phyloP scores from a whole-genome alignment of 2,113 vertebrate species.

The Geococcyx californianus region DNA sequence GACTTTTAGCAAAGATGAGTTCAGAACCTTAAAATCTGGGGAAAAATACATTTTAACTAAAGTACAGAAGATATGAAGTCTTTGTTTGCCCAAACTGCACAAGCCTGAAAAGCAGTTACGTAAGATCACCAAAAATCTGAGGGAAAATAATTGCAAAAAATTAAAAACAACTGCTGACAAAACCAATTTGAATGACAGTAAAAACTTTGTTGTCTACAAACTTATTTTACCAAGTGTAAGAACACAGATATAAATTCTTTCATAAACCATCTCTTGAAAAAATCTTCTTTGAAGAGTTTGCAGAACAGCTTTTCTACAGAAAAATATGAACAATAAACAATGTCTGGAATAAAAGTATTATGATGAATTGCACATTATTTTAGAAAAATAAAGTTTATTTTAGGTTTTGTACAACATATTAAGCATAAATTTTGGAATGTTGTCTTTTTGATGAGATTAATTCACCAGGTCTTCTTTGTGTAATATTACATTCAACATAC shows the following conservation, averaged over 20 bases:
- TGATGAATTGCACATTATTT: not conserved
- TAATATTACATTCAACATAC: not conserved
- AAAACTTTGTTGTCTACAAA: not conserved
- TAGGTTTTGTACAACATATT: slow-evolving; percentile 1
- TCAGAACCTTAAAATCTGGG: not conserved
- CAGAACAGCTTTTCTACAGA: not conserved
- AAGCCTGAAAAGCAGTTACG: not conserved
- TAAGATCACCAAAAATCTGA: not conserved
- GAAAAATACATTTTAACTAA: not conserved
- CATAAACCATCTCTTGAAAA: not conserved
- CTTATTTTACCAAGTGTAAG: not conserved
- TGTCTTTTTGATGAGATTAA: slow-evolving; percentile 18
- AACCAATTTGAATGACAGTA: not conserved
- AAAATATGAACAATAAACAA: not conserved
- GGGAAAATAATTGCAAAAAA: not conserved
- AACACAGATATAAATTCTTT: not conserved
- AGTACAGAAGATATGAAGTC: not conserved
- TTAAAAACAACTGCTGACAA: not conserved
- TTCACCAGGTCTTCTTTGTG: slow-evolving; percentile 10
- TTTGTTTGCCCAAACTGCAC: not conserved
- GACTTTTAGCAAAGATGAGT: not conserved
- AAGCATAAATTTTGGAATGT: not conserved
- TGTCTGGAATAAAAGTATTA: not conserved
- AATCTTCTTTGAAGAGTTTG: not conserved
- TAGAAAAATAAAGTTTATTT: not conserved